Base-by-base conservation (phyloP, 2,888 invertebrate genomes). In the Mongoloraphidia duomilia region DNA sequence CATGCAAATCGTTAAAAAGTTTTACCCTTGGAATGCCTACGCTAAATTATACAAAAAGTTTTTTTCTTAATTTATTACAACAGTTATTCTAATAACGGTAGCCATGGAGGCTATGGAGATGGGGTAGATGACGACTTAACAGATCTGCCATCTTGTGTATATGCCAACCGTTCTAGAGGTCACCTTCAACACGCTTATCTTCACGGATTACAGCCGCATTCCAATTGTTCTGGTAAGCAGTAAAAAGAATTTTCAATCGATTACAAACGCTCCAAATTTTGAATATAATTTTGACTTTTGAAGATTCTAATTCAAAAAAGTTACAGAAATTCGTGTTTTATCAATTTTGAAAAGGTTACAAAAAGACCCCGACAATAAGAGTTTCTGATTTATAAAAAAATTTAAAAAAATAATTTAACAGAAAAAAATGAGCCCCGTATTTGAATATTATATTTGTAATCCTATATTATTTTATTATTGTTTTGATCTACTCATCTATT, bases 61-160 rank as follows among this genome's bases (percentile, higher is more conserved):
- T 50, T 12, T 68, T 67, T 52, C 68, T 67, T 48, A 64, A 63
- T 50, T 68, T 66, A 45, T 68, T 67, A 39, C 67, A 66, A 51
- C 34, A 9, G 61, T 59, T 26, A 26, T 26, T 17, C 33, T 3
- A 42, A 33, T 42, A 12, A 42, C 17, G 42, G n/a, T 10, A 26
- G 26, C 6, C 26, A 26, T 49, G 72, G 63, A 53, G 64, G 65
- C 45, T 68, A 65, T 46, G 6, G 5, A 26, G 76, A 76, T 54
- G 65, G 75, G 41, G 74, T 72, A 49, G 77, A 76, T 68, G 77
- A 81, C 61, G 67, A 77, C 60, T 75, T 84, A 11, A 69, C 78
- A 5, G 88, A 89, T 58, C 70, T 89, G 56, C 87, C 87, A 0
- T 86, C 87, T 39, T 89, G 89, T 65, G 83, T 86, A 50, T 89